Evolutionary conservation across 2,797 vertebrate genomes (phyloP), one percentile per base, ranked within the genome.

Genomic region (Synanceia verrucosa): DNA sequence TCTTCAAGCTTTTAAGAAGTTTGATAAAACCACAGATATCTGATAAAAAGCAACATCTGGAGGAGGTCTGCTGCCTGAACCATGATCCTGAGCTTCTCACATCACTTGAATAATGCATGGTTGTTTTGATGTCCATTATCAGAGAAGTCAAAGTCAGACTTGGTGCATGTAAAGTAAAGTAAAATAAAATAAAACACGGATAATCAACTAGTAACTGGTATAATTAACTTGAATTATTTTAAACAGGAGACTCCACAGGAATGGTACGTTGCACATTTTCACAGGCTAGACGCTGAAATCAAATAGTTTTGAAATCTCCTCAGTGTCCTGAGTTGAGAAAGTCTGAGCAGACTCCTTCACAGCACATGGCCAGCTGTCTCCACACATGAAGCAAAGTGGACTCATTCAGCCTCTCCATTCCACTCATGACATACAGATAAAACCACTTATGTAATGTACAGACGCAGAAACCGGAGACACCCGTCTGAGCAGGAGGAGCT

Each of bases 301-400:
- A 29, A 52, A 52, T 7, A 5, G 18, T 84, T 81, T 53, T 33
- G 75, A 84, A 88, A 87, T 33, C 3, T 67, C n/a, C 24, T 52
- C 39, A 33, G 12, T 37, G n/a, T n/a, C n/a, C n/a, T n/a, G n/a
- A 53, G 34, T 86, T 83, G 64, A 69, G 77, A 60, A 79, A 86
- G 26, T 65, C 11, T 1, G 3, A 8, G 66, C 43, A 13, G 4
- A 65, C 1, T 43, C 37, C 9, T 55, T 46, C 44, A 55, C 55
- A 48, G 24, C 11, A 9, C 60, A 34, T 28, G 26, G 65, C 28
- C 68, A 70, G 65, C 81, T 87, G 70, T 24, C 16, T 4, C 23
- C 28, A 36, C 26, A 56, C 31, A 24, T 61, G n/a, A 65, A 76
- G 73, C 63, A 47, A 16, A 13, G n/a, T n/a, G 58, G 33, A 24